Base-by-base conservation (phyloP, 2,113 vertebrate genomes). In the Glaucomys volans region DNA sequence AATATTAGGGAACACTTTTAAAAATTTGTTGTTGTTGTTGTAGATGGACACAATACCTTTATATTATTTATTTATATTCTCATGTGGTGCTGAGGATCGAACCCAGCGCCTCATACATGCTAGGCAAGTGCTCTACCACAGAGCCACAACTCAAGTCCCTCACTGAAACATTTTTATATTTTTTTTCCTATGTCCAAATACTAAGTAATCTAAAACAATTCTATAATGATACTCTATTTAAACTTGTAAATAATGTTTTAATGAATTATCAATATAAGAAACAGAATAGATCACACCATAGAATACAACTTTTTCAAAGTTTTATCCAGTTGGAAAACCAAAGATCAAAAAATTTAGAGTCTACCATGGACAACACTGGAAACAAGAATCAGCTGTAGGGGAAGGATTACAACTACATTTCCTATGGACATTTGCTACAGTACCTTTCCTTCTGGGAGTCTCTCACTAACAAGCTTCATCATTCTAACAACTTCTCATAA, bases 251-350 rank as follows among this genome's bases (percentile, higher is more conserved):
- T 75, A 50, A 86, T 40, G 7, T 81, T 82, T 52, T 50, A 30
- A 76, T n/a, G 28, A 94, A 91, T 76, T 82, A 83, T 30, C 77
- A 88, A 77, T 54, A n/a, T 62, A 91, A 92, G 50, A 87, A 87
- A 87, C 50, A 30, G 50, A 17, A 3, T n/a, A 42, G 32, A 22
- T 26, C 24, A 71, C 26, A 62, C 50, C 37, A 76, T 5, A 62
- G 16, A 64, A 75, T 54, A 80, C 16, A 62, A 83, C 20, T 18
- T 62, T 94, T 77, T 37, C 57, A 59, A 87, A 91, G 47, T 17
- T 75, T 67, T 66, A 81, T 54, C 20, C 22, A 69, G 40, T 69
- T 40, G 77, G 40, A 62, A 94, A 83, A 83, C n/a, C 30, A 76
- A 83, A 26, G 14, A 9, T 87, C 50, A 88, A 69, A 71, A 87